phyloP scores from a whole-genome alignment of 2,797 vertebrate species.

The Leptoclinus maculatus region DNA sequence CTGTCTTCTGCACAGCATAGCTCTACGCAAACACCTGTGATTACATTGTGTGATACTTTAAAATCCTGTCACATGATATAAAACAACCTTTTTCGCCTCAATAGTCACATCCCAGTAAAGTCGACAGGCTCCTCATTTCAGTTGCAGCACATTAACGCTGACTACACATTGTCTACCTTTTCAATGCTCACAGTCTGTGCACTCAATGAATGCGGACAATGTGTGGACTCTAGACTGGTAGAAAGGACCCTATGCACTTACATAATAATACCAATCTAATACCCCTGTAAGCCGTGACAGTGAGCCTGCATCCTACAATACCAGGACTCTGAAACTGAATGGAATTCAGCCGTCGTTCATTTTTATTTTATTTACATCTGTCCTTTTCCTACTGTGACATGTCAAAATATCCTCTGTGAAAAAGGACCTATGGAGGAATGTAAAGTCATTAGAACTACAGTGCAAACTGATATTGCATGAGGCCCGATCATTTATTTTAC shows the following conservation, averaged over 20 bases:
- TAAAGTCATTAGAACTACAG: neutral
- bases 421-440: neutral
- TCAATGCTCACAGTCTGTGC: constrained; percentile 33
- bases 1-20: neutral
- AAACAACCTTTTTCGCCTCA: neutral
- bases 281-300: neutral
- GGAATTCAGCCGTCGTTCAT: neutral
- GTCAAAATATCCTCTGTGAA: neutral
- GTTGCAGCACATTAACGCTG: constrained; percentile 10
- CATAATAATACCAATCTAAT: neutral
- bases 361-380: neutral
- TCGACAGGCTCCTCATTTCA: neutral
- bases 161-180: constrained; percentile 24
- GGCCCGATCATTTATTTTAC: neutral
- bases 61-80: neutral
- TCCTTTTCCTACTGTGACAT: neutral
- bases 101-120: neutral
- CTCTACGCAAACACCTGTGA: neutral
- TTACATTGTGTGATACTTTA: neutral
- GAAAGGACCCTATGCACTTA: neutral
- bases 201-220: constrained; percentile 16
- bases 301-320: neutral
- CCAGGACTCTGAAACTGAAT: neutral
- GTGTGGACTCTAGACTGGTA: neutral
- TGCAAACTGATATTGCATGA: neutral